Evolutionary conservation across 2,113 vertebrate species (phyloP).

Genomic region (Caranx melampygus): DNA sequence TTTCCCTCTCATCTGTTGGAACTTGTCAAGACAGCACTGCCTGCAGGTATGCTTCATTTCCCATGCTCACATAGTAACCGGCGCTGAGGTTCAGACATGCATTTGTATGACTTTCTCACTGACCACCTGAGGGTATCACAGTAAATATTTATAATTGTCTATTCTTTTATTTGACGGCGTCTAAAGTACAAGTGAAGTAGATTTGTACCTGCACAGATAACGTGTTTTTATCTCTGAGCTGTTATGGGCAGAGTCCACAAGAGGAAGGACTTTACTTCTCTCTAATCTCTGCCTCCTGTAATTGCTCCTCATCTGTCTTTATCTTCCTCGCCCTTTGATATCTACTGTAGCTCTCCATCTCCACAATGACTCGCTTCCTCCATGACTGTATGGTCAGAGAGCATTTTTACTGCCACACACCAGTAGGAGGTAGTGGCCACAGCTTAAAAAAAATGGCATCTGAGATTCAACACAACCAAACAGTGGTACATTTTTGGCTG

Average conservation of each 20-base stretch:
- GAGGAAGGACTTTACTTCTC: constrained; percentile 55
- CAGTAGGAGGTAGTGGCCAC: not conserved
- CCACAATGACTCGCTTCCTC: constrained; percentile 1
- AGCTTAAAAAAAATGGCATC: not conserved
- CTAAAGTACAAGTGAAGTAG: not conserved
- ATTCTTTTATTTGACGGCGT: not conserved
- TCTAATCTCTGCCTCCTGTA: constrained; percentile 46
- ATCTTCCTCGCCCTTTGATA: constrained; percentile 69
- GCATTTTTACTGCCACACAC: not conserved
- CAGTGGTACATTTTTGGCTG: not conserved
- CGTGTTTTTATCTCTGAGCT: constrained; percentile 28
- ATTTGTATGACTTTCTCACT: not conserved
- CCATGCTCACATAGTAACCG: constrained; percentile 34
- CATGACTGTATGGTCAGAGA: not conserved
- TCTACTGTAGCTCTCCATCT: constrained; percentile 9
- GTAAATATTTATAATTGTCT: not conserved
- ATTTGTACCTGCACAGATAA: constrained; percentile 9
- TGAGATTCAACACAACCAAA: not conserved
- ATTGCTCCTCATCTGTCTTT: constrained; percentile 49
- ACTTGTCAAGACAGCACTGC: constrained; percentile 51
- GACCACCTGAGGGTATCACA: not conserved
- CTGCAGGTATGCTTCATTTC: constrained; percentile 52
- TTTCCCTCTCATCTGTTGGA: constrained; percentile 36
- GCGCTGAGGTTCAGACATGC: not conserved
- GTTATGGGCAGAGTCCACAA: constrained; percentile 65